Base-by-base conservation (phyloP, 23 tunicate species). In the Halocynthia aurantium region DNA sequence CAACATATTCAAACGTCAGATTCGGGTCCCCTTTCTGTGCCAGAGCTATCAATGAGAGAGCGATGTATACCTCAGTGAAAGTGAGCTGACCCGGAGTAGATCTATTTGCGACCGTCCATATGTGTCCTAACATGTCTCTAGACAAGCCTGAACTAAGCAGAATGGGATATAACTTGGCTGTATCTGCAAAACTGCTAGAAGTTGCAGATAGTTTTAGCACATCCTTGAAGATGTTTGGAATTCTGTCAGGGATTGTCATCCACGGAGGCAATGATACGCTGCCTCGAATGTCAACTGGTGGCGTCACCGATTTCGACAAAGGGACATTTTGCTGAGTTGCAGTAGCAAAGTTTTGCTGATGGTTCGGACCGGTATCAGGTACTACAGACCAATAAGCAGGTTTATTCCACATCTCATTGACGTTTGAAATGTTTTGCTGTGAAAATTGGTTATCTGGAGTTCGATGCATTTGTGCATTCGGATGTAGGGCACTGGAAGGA, bases 31-130 rank as follows among this genome's bases (percentile, higher is more conserved):
- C 87, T 11, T 62, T 76, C 83, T 87, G 86, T 52, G 87, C 74
- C 57, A 85, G n/a, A 10, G 91, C 90, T 44, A 91, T 91, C 15
- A 91, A 68, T 22, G 84, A 90, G 20, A 91, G 87, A 17, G 83
- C 77, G 44, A 72, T 66, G 60, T 72, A 91, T 6, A 91, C 83
- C 52, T 91, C 97, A 9, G 62, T 52, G 7, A 75, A 88, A 65
- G 83, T 82, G 21, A 91, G 73, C 60, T 84, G 75, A 5, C 97
- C 97, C 2, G 97, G 97, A 18, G 82, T 72, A 18, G 83, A 17
- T 21, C 63, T 56, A 70, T 91, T 91, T 22, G 90, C 87, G 20
- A 63, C 52, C 10, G 86, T 53, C 97, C 97, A 91, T 0, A 91
- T 75, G n/a, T 80, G 70, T 6, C 97, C 97, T 50, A 91, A 70